A percentile compares a stretch with the other conserved stretches of the same genome.
These are phyloP conservation scores for Buphagus erythrorhynchus DNA, from an alignment of 2,797 vertebrate genomes.

Conservation along the genomic window DNA sequence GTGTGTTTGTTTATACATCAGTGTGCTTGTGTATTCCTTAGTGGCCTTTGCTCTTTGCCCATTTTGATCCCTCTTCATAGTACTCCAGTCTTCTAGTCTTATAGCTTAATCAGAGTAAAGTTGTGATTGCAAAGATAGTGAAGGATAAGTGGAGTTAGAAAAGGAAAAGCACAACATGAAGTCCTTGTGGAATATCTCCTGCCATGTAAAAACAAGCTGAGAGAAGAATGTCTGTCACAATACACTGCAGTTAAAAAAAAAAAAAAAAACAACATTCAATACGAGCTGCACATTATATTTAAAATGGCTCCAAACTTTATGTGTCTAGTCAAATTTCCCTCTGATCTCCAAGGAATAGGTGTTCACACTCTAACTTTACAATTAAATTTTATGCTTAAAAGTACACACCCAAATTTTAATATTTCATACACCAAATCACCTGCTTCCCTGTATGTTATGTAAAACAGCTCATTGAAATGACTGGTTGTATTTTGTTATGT, in stretches of 20 bases:
- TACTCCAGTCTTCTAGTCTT: neutral
- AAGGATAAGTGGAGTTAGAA: neutral
- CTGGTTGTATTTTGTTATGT: neutral
- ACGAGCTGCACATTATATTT: accelerated
- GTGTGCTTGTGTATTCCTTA: neutral
- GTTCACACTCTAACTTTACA: neutral
- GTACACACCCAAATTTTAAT: neutral
- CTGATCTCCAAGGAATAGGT: neutral
- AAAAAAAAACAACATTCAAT: accelerated
- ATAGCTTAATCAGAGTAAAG: neutral
- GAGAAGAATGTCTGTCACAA: neutral
- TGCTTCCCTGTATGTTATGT: neutral
- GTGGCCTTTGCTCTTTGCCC: neutral
- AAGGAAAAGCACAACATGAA: neutral
- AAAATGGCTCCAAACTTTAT: neutral
- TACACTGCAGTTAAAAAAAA: neutral
- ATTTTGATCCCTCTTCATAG: neutral
- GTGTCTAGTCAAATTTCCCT: neutral
- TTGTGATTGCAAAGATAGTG: neutral
- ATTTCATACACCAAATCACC: neutral
- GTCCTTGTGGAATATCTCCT: neutral
- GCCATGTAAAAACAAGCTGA: neutral
- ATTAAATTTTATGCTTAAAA: neutral
- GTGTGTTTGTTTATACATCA: neutral
- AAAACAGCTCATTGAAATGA: neutral